phyloP scores from a whole-genome alignment of 2,797 vertebrate species.

The Dendrocincla tyrannina region DNA sequence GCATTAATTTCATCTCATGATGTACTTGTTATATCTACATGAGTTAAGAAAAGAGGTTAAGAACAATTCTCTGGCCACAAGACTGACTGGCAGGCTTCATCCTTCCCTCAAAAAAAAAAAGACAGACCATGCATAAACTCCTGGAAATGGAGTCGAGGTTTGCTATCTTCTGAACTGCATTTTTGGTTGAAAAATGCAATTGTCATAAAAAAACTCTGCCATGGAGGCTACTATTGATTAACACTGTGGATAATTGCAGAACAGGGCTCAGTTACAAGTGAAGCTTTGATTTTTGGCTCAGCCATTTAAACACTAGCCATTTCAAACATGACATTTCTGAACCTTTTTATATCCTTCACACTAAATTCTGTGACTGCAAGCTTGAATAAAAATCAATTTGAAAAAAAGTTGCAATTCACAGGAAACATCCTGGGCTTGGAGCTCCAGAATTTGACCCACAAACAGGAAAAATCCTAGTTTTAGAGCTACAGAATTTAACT shows the following conservation, averaged over 20 bases:
- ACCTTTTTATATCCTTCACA: background rate
- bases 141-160: background rate
- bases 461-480: fast-evolving
- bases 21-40: background rate
- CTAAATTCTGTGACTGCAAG: background rate
- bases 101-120: background rate
- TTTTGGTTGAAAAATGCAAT: background rate
- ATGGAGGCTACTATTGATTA: background rate
- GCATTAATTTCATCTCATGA: background rate
- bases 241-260: background rate
- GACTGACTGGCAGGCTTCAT: background rate
- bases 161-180: background rate
- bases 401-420: background rate
- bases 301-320: background rate
- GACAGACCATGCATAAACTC: background rate
- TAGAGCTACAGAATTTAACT: background rate
- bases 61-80: background rate
- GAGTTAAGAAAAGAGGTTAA: background rate
- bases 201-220: background rate
- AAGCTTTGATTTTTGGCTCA: background rate
- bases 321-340: background rate
- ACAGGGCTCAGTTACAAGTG: background rate
- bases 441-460: background rate
- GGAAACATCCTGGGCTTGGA: background rate
- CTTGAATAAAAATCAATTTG: background rate